A percentile compares a stretch with the other conserved stretches of the same genome.
Conservation (phyloP, 2,797 vertebrate species). For the Mormyrus proboscirostris region DNA sequence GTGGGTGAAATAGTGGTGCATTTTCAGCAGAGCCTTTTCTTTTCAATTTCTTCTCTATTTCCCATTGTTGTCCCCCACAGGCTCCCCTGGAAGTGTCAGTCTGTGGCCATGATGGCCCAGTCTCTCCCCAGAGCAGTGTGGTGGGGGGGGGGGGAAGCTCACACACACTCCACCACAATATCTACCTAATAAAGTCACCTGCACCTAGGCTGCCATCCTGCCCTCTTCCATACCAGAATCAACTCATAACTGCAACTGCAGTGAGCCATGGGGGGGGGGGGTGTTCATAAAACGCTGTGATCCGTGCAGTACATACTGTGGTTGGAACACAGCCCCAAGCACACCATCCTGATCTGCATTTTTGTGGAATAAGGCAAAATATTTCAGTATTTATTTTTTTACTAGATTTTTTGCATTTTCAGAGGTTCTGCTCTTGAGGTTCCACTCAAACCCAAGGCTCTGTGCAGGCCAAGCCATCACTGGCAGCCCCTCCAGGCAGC, state of each 20-base stretch:
- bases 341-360: not conserved
- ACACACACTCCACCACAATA: not conserved
- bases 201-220: not conserved
- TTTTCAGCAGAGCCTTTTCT: not conserved
- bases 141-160: not conserved
- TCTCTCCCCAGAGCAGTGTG: not conserved
- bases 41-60: not conserved
- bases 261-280: not conserved
- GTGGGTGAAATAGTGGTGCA: not conserved
- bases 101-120: not conserved
- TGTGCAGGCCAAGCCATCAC: not conserved
- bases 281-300: not conserved
- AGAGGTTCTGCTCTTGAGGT: not conserved
- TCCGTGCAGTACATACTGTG: not conserved
- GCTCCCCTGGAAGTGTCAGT: not conserved
- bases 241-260: conserved; percentile 2
- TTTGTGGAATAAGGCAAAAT: not conserved
- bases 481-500: not conserved
- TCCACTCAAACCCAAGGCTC: not conserved
- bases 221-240: conserved; percentile 12
- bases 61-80: not conserved
- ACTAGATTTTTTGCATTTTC: not conserved
- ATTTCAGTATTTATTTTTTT: not conserved
- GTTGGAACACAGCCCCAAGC: not conserved
- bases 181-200: conserved; percentile 37